Evolutionary conservation across 35 echinoderm and acorn worm genomes (phyloP).

Genomic region (Amphiura filiformis): DNA sequence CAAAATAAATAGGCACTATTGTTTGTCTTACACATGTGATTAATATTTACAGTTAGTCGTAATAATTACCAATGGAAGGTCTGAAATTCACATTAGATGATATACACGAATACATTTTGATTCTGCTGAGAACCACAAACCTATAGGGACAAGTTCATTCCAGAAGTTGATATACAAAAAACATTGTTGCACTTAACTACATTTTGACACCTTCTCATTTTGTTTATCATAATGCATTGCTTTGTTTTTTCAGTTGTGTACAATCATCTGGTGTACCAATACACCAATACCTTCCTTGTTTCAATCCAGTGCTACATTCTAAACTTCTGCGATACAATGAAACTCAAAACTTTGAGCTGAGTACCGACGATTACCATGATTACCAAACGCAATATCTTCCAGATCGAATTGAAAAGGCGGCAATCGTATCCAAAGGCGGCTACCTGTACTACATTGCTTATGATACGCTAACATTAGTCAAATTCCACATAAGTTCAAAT

Average conservation of each 20-base stretch:
- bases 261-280: too few relatives aligned
- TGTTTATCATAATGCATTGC: too few relatives aligned
- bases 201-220: too few relatives aligned
- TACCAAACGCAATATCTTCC: neutral
- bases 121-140: too few relatives aligned
- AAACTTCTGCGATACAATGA: neutral
- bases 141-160: neutral
- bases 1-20: neutral
- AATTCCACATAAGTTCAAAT: neutral
- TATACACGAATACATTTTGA: too few relatives aligned
- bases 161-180: neutral
- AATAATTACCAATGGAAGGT: too few relatives aligned
- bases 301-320: neutral
- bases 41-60: neutral
- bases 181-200: too few relatives aligned
- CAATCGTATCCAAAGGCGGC: neutral
- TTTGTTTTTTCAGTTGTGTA: too few relatives aligned
- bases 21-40: neutral
- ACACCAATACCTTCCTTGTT: too few relatives aligned
- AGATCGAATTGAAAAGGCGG: neutral
- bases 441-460: neutral
- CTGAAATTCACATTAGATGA: neutral
- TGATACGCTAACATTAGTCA: neutral
- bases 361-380: neutral
- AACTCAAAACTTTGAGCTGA: neutral